A percentile compares a stretch with the other conserved stretches of the same genome.
These are phyloP conservation scores for Rhinichthys osculus DNA, from an alignment of 2,797 vertebrate genomes.

Conservation along the genomic window DNA sequence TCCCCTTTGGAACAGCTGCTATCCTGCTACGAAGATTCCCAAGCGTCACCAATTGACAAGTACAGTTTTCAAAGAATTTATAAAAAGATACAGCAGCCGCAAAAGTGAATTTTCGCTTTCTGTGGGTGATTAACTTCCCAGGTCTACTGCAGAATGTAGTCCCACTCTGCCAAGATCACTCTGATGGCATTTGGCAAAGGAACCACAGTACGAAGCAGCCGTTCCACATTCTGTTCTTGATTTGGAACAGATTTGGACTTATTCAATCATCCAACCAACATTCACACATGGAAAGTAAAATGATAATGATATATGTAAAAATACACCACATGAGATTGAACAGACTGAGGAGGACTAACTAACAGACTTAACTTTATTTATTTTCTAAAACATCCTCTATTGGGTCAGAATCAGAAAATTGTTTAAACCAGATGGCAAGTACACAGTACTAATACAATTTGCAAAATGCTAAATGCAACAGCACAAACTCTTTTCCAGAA, in stretches of 20 bases:
- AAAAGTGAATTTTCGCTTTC: not conserved
- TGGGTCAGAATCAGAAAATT: not conserved
- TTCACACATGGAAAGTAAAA: not conserved
- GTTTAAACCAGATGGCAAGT: not conserved
- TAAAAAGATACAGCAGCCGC: not conserved
- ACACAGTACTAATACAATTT: constrained; percentile 41
- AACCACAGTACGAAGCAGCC: not conserved
- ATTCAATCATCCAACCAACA: constrained; percentile 2
- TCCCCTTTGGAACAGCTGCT: constrained; percentile 72
- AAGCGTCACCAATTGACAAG: constrained; percentile 43
- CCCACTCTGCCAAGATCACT: constrained; percentile 6
- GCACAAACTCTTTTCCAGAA: constrained; percentile 1
- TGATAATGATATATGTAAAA: not conserved
- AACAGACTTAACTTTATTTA: not conserved
- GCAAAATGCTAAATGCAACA: not conserved
- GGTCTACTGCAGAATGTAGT: not conserved
- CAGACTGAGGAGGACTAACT: not conserved
- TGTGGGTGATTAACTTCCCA: not conserved
- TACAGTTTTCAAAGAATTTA: not conserved
- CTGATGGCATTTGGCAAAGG: constrained; percentile 4
- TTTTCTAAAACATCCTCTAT: not conserved
- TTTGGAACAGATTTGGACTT: not conserved
- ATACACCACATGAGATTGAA: not conserved
- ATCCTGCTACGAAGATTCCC: constrained; percentile 66
- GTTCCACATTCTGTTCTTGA: constrained; percentile 38